These are phyloP conservation scores for Ceratosolen solmsi DNA, from an alignment of 1,140 invertebrate genomes.

Conservation along the genomic window DNA sequence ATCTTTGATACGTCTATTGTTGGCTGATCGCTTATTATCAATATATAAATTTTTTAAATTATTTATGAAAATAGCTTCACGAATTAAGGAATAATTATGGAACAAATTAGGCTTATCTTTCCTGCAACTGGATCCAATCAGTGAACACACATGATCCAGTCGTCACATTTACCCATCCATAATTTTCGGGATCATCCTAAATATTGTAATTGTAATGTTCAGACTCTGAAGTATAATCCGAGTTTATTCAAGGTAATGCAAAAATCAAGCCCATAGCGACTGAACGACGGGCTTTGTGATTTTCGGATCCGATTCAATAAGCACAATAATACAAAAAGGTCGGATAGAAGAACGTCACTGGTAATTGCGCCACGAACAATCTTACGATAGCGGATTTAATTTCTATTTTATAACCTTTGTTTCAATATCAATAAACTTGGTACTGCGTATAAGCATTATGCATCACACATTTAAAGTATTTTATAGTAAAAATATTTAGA, in stretches of 20 bases:
- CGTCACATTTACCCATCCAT: not conserved
- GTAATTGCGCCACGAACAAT: not conserved
- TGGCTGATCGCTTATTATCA: not conserved
- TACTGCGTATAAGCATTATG: not conserved
- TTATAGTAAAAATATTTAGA: not conserved
- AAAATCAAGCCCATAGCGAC: not conserved
- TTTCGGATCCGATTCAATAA: not conserved
- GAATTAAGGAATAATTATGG: not conserved
- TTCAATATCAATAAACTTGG: constrained; percentile 7
- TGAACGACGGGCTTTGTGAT: not conserved
- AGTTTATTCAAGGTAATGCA: not conserved
- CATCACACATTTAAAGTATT: not conserved
- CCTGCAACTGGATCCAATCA: not conserved
- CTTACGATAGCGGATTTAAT: constrained; percentile 4
- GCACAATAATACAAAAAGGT: not conserved
- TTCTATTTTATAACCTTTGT: constrained; percentile 23
- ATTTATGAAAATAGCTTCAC: not conserved
- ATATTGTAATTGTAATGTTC: not conserved
- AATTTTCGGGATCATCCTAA: not conserved
- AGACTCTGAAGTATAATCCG: not conserved
- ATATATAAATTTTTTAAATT: not conserved
- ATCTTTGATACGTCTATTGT: not conserved
- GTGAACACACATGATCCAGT: not conserved
- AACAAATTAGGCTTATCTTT: not conserved
- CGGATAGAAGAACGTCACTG: not conserved